Evolutionary conservation across 1,140 invertebrate species (phyloP).

Genomic region (Lanistes nyassanus): DNA sequence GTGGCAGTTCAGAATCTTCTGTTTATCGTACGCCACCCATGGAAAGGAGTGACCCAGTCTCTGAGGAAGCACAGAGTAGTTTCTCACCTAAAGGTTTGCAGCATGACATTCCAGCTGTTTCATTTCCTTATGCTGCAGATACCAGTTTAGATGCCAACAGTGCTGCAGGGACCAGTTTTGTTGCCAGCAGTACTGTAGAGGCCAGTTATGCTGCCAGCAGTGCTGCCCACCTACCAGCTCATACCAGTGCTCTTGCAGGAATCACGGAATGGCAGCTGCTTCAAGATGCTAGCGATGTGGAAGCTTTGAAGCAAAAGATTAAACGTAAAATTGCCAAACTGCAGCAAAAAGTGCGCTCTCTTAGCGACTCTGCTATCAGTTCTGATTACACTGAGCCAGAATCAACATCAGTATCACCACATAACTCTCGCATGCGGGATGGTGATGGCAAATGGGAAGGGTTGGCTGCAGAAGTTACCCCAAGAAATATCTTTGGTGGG

Average conservation of each 20-base stretch:
- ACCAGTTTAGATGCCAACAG: too few relatives aligned
- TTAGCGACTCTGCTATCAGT: conserved; percentile 63
- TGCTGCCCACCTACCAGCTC: not conserved
- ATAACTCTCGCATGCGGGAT: conserved; percentile 21
- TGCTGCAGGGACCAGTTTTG: too few relatives aligned
- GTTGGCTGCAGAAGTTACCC: not conserved
- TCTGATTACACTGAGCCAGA: conserved; percentile 62
- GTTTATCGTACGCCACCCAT: conserved; percentile 50
- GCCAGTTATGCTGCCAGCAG: too few relatives aligned
- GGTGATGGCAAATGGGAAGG: conserved; percentile 23
- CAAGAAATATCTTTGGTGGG: not conserved
- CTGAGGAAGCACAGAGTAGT: too few relatives aligned
- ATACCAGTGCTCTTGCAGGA: too few relatives aligned
- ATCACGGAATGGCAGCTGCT: conserved; percentile 10
- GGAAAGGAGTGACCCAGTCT: not conserved
- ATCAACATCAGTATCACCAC: conserved; percentile 48
- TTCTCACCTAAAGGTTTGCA: too few relatives aligned
- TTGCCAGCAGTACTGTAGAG: too few relatives aligned
- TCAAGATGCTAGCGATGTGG: conserved; percentile 22
- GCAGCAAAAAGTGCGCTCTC: conserved; percentile 42
- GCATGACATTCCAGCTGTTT: too few relatives aligned
- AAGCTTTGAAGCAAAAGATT: conserved; percentile 28
- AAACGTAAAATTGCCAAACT: conserved; percentile 49
- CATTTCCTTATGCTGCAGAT: too few relatives aligned
- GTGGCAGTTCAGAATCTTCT: conserved; percentile 36